Conservation (phyloP, 2,113 vertebrate genomes). For the Spheniscus mendiculus region DNA sequence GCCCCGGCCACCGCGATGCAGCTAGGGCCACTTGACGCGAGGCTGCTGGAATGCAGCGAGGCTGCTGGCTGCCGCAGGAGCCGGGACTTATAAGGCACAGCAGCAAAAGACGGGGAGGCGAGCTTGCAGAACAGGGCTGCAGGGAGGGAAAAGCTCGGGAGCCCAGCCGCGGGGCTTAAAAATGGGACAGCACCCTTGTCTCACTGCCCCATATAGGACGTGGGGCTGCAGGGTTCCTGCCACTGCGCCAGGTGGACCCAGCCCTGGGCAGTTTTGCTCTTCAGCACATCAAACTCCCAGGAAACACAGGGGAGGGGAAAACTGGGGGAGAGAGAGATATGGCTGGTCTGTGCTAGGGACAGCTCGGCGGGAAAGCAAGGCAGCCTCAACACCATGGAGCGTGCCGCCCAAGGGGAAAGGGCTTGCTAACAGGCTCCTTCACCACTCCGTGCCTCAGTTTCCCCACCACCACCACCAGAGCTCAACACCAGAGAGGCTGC, state of each 20-base stretch:
- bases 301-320: background rate
- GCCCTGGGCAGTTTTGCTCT: background rate
- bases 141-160: background rate
- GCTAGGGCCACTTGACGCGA: conserved; percentile 59
- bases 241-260: accelerated
- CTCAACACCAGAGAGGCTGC: background rate
- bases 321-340: no score
- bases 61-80: background rate
- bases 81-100: conserved; percentile 75
- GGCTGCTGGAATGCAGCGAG: conserved; percentile 68
- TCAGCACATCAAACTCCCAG: background rate
- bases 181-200: background rate
- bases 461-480: background rate
- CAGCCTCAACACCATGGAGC: accelerated
- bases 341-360: background rate
- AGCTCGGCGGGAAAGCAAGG: background rate
- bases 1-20: background rate
- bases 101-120: background rate
- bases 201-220: accelerated
- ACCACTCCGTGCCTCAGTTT: background rate
- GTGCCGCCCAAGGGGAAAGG: background rate
- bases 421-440: background rate
- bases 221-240: background rate
- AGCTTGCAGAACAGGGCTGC: background rate
- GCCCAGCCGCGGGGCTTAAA: accelerated